Conservation (phyloP, 2,797 vertebrate species). For the Garrulus glandarius region DNA sequence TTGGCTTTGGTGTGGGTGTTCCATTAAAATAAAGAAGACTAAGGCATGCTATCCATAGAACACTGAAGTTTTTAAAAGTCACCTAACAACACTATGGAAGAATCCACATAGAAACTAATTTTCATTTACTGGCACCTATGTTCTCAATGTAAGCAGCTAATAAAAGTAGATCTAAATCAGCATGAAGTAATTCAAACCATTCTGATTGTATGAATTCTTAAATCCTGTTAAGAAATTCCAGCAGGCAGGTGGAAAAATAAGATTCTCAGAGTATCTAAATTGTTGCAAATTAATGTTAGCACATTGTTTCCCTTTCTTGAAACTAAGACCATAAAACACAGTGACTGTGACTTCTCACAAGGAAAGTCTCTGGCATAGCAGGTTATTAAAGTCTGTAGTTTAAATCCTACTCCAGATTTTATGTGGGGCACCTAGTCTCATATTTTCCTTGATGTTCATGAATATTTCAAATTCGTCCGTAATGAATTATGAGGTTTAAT, state of each 20-base stretch:
- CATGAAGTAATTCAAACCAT: background rate
- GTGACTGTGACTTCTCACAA: background rate
- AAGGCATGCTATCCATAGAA: background rate
- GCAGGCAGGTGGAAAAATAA: background rate
- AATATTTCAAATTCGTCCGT: background rate
- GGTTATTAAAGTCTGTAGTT: background rate
- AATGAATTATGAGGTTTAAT: background rate
- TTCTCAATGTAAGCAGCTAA: background rate
- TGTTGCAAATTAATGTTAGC: background rate
- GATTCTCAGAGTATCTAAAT: background rate
- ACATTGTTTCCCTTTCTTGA: background rate
- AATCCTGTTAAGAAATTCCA: background rate
- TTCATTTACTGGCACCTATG: background rate
- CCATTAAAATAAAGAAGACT: background rate
- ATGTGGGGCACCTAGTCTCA: background rate
- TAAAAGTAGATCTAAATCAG: background rate
- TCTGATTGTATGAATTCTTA: background rate
- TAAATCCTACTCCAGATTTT: background rate
- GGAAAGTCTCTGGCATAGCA: background rate
- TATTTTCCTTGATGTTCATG: background rate
- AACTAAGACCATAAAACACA: background rate
- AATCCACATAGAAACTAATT: background rate
- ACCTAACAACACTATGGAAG: background rate
- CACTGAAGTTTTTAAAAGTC: background rate
- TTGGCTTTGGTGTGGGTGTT: background rate